Evolutionary conservation across 2,888 invertebrate genomes (phyloP).

Genomic region (Acleris holmiana): DNA sequence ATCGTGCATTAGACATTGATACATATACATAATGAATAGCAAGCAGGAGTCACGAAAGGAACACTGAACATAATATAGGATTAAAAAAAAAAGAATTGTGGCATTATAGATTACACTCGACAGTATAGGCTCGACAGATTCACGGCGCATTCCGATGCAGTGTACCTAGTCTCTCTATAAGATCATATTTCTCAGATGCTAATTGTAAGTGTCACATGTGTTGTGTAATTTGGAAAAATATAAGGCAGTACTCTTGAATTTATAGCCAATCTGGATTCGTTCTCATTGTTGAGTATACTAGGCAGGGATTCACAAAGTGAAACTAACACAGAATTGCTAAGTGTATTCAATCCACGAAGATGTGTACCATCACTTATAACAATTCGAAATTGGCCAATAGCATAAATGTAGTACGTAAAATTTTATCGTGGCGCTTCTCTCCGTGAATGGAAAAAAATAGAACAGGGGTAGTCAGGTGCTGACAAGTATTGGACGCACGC

Average conservation of each 20-base stretch:
- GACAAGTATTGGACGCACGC: conserved; percentile 52
- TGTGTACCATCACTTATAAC: no score
- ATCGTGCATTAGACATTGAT: conserved; percentile 79
- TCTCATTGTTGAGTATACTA: conserved; percentile 24
- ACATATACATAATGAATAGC: conserved; percentile 69
- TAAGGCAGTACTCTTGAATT: conserved; percentile 58
- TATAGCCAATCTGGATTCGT: conserved; percentile 43
- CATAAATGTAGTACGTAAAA: no score
- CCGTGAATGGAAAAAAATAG: no score
- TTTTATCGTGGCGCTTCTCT: no score
- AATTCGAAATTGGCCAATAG: no score
- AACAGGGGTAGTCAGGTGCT: conserved; percentile 46
- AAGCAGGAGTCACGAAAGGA: conserved; percentile 76
- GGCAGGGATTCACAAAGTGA: conserved; percentile 30
- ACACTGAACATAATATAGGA: conserved; percentile 68
- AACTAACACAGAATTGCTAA: conserved; percentile 30
- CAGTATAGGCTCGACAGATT: conserved; percentile 67
- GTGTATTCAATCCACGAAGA: no score
- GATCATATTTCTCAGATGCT: conserved; percentile 45
- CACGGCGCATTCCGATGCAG: conserved; percentile 75
- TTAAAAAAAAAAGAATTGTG: conserved; percentile 59
- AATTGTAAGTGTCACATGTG: conserved; percentile 51
- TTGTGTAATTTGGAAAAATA: conserved; percentile 48
- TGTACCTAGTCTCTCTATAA: conserved; percentile 64
- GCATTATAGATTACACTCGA: conserved; percentile 61